Base-by-base conservation (phyloP, 2,113 vertebrate species). In the Albula goreensis region DNA sequence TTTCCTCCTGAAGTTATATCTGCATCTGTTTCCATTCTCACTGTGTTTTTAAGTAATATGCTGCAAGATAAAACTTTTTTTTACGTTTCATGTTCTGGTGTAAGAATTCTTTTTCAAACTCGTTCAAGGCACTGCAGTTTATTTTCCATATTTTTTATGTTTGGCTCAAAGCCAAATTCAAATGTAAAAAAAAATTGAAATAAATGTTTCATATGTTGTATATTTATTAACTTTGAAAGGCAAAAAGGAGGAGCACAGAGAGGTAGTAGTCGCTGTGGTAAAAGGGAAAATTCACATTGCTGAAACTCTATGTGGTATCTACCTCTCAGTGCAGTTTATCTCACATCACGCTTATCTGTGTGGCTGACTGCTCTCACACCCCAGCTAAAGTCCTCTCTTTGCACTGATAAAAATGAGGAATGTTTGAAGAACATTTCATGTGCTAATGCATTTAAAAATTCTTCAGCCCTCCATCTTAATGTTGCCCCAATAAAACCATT, bases 31-130 rank as follows among this genome's bases (percentile, higher is more conserved):
- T 83, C 9, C 52, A 77, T 84, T 77, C 17, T 84, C 8, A 25
- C 31, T 74, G 60, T 50, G 66, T 84, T 78, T 77, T 25, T 84
- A 77, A 48, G 31, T 25, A 77, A 52, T 53, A n/a, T 74, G 70
- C n/a, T 74, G n/a, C 22, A 74, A 22, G 70, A 70, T 70, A 70
- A 84, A 83, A 77, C 53, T 17, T 50, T 52, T 51, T 25, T 50
- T 49, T 83, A 13, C 5, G 49, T 83, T 50, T 11, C 31, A 17
- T 83, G 52, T 13, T n/a, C 7, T 17, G 81, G 50, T 86, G 22
- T 74, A 82, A 41, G 25, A 19, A 31, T 6, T 56, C 12, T 56
- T 56, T 12, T 56, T 41, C 31, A 66, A 66, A 66, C 60, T 22
- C 22, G 3, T 66, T 66, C 60, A 66, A 66, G 17, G 60, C 60